These are phyloP conservation scores for Rana temporaria DNA, from an alignment of 2,113 vertebrate species.

Conservation along the genomic window DNA sequence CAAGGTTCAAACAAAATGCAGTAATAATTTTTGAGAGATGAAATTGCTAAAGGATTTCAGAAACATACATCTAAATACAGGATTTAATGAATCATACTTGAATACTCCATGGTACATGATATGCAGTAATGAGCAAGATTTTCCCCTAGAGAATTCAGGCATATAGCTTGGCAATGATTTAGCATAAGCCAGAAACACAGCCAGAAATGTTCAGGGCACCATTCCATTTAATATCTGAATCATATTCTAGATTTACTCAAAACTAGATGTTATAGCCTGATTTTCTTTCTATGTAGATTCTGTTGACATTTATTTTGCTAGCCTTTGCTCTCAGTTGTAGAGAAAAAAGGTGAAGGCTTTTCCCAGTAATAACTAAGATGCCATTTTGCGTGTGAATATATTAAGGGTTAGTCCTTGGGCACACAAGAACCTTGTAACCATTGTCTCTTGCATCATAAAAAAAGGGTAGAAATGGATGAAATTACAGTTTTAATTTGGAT, in stretches of 20 bases:
- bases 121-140: slow-evolving; percentile 57
- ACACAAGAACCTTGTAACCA: too few relatives aligned
- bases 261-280: slow-evolving; percentile 12
- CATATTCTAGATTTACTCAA: slow-evolving; percentile 31
- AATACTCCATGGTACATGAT: slow-evolving; percentile 46
- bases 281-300: neutral
- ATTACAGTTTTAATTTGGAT: too few relatives aligned
- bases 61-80: slow-evolving; percentile 50
- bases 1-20: slow-evolving; percentile 36
- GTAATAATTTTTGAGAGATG: slow-evolving; percentile 35
- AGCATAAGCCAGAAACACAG: slow-evolving; percentile 27
- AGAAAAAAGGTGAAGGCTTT: too few relatives aligned
- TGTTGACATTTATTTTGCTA: neutral
- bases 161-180: slow-evolving; percentile 45
- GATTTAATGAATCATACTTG: slow-evolving; percentile 55
- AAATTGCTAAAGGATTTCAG: slow-evolving; percentile 35
- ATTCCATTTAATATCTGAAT: slow-evolving; percentile 40
- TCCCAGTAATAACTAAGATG: too few relatives aligned
- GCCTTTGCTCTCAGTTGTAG: too few relatives aligned
- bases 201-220: slow-evolving; percentile 26
- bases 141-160: slow-evolving; percentile 47
- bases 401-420: too few relatives aligned
- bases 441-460: too few relatives aligned
- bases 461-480: too few relatives aligned
- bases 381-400: too few relatives aligned